These are phyloP conservation scores for Gymnocypris eckloni DNA, from an alignment of 2,797 vertebrate species.

Conservation along the genomic window DNA sequence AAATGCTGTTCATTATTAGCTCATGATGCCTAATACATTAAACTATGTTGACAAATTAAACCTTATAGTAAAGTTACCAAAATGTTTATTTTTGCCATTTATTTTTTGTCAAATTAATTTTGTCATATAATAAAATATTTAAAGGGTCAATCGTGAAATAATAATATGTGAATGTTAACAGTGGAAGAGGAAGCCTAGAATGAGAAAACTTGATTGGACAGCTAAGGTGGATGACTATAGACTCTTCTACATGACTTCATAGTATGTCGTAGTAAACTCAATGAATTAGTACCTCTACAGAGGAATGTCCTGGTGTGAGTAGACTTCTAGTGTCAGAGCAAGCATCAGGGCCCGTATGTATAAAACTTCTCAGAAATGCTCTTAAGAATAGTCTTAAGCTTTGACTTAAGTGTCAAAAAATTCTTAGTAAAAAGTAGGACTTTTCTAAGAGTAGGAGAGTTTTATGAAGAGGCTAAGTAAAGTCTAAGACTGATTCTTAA, in stretches of 20 bases:
- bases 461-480: too few relatives aligned
- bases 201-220: slow-evolving; percentile 13
- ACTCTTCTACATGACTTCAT: not conserved
- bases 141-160: not conserved
- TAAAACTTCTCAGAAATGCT: too few relatives aligned
- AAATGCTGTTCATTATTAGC: not conserved
- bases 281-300: slow-evolving; percentile 46
- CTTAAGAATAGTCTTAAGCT: too few relatives aligned
- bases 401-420: too few relatives aligned
- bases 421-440: too few relatives aligned
- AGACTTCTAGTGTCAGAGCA: slow-evolving; percentile 40
- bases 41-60: not conserved
- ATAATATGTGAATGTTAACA: not conserved
- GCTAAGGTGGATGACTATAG: slow-evolving; percentile 22
- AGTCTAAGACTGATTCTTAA: too few relatives aligned
- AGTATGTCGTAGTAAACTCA: slow-evolving; percentile 13
- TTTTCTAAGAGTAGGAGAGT: too few relatives aligned
- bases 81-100: not conserved
- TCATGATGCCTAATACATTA: not conserved
- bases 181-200: slow-evolving; percentile 1
- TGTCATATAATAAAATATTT: not conserved
- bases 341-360: too few relatives aligned
- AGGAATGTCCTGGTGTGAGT: slow-evolving; percentile 36
- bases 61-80: not conserved
- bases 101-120: too few relatives aligned